Evolutionary conservation across 2,888 invertebrate species (phyloP).

Genomic region (Taphrorychus bicolor): DNA sequence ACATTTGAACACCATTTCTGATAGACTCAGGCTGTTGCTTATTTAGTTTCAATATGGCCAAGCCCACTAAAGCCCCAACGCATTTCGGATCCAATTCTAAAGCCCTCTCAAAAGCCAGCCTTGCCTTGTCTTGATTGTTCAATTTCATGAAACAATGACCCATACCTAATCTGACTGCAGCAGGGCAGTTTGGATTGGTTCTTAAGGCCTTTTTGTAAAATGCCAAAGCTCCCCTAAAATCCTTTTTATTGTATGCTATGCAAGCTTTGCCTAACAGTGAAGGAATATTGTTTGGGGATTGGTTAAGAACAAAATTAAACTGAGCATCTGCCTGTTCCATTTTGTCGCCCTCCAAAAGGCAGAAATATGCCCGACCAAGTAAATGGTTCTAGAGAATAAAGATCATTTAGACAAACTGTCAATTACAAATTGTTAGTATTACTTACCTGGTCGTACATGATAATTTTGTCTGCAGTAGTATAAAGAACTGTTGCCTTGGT

Average conservation of each 20-base stretch:
- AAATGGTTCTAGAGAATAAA: constrained; percentile 81
- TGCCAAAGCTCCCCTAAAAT: constrained; percentile 92
- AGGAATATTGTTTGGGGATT: constrained; percentile 94
- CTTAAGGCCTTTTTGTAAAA: constrained; percentile 98
- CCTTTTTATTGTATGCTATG: constrained; percentile 97
- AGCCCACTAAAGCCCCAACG: constrained; percentile 94
- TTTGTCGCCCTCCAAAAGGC: constrained; percentile 97
- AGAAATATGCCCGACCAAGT: constrained; percentile 97
- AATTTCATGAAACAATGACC: constrained; percentile 98
- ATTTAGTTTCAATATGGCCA: constrained; percentile 94
- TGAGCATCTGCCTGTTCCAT: constrained; percentile 99
- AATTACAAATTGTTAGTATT: not conserved
- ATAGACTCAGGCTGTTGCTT: constrained; percentile 92
- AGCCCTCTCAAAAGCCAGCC: constrained; percentile 95
- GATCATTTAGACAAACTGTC: not conserved
- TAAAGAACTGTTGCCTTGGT: constrained; percentile 97
- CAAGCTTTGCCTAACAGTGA: constrained; percentile 98
- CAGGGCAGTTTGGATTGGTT: constrained; percentile 96
- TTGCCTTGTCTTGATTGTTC: constrained; percentile 94
- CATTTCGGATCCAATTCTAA: constrained; percentile 91
- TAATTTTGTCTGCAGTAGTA: constrained; percentile 98
- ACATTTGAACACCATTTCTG: constrained; percentile 91
- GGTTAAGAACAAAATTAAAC: constrained; percentile 98
- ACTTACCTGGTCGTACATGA: constrained; percentile 97
- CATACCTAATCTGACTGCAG: constrained; percentile 90